These are phyloP conservation scores for Alethe diademata DNA, from an alignment of 2,113 vertebrate species.

Conservation along the genomic window DNA sequence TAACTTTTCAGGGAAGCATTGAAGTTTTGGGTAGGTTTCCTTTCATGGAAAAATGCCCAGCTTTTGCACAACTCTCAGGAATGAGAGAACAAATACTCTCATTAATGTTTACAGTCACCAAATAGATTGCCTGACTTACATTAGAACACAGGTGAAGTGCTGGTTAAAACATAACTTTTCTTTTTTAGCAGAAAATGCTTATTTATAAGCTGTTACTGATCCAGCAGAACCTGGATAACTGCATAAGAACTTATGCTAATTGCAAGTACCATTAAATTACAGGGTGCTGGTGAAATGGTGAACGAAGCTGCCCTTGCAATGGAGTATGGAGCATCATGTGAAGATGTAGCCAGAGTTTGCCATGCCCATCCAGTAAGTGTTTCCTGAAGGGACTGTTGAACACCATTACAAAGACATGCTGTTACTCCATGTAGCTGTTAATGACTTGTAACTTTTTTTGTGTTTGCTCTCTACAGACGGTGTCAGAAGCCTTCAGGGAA, in stretches of 20 bases:
- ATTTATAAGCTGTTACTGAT: neutral
- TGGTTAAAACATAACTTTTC: neutral
- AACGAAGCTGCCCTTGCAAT: constrained; percentile 96
- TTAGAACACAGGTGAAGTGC: neutral
- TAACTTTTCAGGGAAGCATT: neutral
- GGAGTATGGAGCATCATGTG: constrained; percentile 97
- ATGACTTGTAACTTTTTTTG: neutral
- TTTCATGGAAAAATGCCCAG: neutral
- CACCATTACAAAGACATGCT: neutral
- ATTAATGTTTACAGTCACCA: neutral
- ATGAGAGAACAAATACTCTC: neutral
- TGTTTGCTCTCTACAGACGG: constrained; percentile 81
- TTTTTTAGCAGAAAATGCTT: neutral
- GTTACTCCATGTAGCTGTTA: neutral
- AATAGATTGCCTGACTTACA: fast-evolving
- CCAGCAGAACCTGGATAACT: neutral
- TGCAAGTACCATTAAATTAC: neutral
- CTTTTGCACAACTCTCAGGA: neutral
- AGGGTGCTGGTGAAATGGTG: constrained; percentile 97
- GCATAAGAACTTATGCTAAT: neutral
- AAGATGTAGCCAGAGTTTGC: constrained; percentile 94
- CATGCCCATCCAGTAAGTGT: constrained; percentile 93
- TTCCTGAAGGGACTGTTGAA: neutral
- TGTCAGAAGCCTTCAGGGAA: constrained; percentile 99
- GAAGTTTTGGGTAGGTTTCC: neutral